Conservation (phyloP, 2,888 invertebrate species). For the Synergus itoensis region DNA sequence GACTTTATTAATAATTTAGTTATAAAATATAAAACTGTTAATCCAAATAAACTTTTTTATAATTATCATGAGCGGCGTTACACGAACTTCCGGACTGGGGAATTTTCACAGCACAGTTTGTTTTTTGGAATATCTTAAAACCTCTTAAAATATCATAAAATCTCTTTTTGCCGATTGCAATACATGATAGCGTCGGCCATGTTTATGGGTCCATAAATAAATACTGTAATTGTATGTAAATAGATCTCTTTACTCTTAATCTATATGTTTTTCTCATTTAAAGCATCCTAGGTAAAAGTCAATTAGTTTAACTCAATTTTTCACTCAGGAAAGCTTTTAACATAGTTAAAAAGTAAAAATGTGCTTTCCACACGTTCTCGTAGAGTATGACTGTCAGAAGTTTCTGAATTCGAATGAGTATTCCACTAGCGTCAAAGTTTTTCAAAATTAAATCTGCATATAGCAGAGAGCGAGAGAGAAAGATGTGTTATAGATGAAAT, state of each 20-base stretch:
- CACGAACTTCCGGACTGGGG: no score
- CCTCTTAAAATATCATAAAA: no score
- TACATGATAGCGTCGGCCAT: no score
- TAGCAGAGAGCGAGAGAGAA: background rate
- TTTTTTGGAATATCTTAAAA: no score
- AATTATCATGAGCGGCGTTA: background rate
- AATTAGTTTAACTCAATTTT: background rate
- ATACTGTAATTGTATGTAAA: background rate
- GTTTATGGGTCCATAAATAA: constrained; percentile 5
- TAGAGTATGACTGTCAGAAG: background rate
- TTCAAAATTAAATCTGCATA: constrained; percentile 32
- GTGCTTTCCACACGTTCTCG: background rate
- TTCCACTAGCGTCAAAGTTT: constrained; percentile 23
- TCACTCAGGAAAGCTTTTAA: background rate
- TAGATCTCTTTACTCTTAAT: background rate
- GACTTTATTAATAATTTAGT: background rate
- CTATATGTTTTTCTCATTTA: background rate
- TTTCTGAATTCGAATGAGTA: background rate
- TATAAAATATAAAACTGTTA: background rate
- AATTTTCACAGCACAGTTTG: no score
- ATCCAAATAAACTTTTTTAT: background rate
- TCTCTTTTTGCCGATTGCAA: no score
- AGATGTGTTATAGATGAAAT: constrained; percentile 8
- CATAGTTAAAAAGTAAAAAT: background rate
- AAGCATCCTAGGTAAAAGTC: no score